A percentile compares a stretch with the other conserved stretches of the same genome.
Conservation (phyloP, 2,888 invertebrate genomes). For the Callyntrura sp. region DNA sequence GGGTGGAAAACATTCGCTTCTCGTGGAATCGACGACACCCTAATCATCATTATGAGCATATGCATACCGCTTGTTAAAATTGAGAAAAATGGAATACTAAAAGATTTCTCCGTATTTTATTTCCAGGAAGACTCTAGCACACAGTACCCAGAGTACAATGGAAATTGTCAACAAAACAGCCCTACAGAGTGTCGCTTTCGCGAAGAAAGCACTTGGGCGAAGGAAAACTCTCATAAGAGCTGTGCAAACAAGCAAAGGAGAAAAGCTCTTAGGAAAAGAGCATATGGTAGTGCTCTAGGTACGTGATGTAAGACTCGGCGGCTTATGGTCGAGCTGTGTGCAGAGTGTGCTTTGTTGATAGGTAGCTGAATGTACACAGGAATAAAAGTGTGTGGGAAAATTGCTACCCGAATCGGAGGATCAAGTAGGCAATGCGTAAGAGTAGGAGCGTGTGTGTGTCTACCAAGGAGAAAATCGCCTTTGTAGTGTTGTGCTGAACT, state of each 20-base stretch:
- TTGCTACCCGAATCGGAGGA: constrained; percentile 29
- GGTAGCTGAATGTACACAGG: not conserved
- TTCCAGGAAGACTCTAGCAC: not conserved
- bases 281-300: not conserved
- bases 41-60: no score
- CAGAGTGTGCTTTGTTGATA: not conserved
- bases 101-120: not conserved
- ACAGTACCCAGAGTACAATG: not conserved
- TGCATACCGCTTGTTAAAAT: no score
- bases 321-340: constrained; percentile 34
- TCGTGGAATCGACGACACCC: no score
- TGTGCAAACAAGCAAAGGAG: constrained; percentile 56
- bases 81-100: not conserved
- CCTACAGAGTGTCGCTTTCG: constrained; percentile 17
- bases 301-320: not conserved
- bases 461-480: constrained; percentile 51
- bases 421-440: constrained; percentile 15
- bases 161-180: constrained; percentile 41
- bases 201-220: constrained; percentile 7
- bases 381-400: constrained; percentile 37
- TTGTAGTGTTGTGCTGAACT: constrained; percentile 16
- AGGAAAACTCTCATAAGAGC: constrained; percentile 33
- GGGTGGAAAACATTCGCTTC: no score
- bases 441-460: constrained; percentile 29
- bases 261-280: constrained; percentile 57